A percentile compares a stretch with the other conserved stretches of the same genome.
Conservation (phyloP, 2,888 invertebrate genomes). For the Danaus chrysippus region DNA sequence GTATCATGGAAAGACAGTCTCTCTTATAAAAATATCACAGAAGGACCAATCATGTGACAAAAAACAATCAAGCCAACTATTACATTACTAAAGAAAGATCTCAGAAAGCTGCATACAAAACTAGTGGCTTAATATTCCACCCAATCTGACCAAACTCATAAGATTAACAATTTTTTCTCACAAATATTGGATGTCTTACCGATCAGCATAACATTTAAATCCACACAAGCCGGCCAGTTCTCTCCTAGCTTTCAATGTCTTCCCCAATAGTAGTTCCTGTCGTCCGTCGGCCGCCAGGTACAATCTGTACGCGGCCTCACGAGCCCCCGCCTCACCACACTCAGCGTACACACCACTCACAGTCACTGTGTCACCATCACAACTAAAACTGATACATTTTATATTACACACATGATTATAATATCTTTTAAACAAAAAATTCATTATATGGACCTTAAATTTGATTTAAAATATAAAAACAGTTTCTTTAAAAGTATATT, state of each 20-base stretch:
- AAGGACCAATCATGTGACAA: no score
- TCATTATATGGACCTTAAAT: no score
- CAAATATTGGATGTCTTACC: constrained; percentile 55
- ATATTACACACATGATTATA: neutral
- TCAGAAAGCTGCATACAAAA: no score
- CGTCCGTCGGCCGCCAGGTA: constrained; percentile 87
- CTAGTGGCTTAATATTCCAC: no score
- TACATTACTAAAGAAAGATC: no score
- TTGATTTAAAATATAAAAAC: no score
- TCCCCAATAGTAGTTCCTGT: constrained; percentile 86
- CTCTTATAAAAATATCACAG: no score
- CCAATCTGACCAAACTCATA: neutral
- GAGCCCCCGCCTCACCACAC: constrained; percentile 85
- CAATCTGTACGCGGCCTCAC: constrained; percentile 93
- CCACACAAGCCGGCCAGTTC: constrained; percentile 93
- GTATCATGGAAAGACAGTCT: no score
- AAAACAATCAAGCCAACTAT: no score
- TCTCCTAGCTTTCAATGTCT: constrained; percentile 86
- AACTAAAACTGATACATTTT: constrained; percentile 66
- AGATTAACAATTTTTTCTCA: neutral
- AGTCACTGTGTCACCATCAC: constrained; percentile 85
- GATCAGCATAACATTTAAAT: constrained; percentile 92
- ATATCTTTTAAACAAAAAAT: no score
- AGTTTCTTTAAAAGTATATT: no score
- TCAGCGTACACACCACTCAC: constrained; percentile 92